These are phyloP conservation scores for Pyrrhura leucotis DNA, from an alignment of 2,797 vertebrate species.

Conservation along the genomic window DNA sequence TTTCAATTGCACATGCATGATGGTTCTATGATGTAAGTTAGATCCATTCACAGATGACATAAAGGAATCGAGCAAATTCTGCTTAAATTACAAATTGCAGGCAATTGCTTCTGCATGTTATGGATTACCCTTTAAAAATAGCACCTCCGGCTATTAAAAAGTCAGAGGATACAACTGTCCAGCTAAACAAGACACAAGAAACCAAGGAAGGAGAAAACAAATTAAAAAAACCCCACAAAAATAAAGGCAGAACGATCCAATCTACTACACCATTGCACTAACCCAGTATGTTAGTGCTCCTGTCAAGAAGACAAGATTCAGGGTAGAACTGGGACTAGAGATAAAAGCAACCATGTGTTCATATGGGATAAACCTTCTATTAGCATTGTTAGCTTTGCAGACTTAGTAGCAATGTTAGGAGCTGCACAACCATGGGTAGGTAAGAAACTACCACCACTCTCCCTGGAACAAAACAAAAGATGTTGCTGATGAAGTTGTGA, in stretches of 20 bases:
- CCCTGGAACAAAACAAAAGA: neutral
- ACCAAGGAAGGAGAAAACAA: neutral
- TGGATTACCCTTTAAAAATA: neutral
- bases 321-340: neutral
- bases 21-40: neutral
- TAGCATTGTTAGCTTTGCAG: neutral
- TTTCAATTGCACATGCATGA: neutral
- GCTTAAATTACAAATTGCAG: neutral
- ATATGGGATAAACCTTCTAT: neutral
- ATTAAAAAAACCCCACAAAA: rapidly evolving
- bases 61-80: neutral
- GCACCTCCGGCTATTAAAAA: neutral
- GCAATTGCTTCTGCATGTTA: neutral
- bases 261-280: neutral
- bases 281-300: neutral
- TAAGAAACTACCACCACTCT: neutral
- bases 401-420: neutral
- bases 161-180: neutral
- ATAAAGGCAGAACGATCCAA: neutral
- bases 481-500: neutral
- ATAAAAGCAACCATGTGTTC: neutral
- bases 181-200: neutral
- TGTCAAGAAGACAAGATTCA: neutral
- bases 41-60: neutral
- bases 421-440: neutral